phyloP scores from a whole-genome alignment of 2,113 vertebrate species.

The Pionites leucogaster region DNA sequence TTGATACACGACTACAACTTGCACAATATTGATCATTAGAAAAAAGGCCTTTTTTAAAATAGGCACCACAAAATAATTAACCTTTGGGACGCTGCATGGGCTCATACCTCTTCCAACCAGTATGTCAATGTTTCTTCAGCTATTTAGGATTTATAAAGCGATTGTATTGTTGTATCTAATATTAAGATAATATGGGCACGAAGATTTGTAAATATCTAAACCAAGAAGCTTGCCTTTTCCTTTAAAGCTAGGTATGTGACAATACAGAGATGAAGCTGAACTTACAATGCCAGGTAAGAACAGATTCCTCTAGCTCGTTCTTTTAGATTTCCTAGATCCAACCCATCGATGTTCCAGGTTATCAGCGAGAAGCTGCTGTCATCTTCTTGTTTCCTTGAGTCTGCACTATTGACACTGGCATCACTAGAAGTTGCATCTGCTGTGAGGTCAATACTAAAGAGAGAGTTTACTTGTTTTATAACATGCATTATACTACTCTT shows the following conservation, averaged over 20 bases:
- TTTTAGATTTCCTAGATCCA: constrained; percentile 80
- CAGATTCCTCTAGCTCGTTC: constrained; percentile 89
- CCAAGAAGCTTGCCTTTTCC: background rate
- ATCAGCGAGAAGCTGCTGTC: constrained; percentile 82
- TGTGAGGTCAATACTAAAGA: constrained; percentile 88
- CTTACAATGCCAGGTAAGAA: constrained; percentile 87
- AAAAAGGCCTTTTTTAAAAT: background rate
- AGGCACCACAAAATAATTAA: background rate
- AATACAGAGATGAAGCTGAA: background rate
- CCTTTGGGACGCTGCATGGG: background rate
- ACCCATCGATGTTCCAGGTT: constrained; percentile 94
- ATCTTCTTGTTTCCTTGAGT: constrained; percentile 64
- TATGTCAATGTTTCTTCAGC: background rate
- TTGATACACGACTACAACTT: background rate
- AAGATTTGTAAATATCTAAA: background rate
- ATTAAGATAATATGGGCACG: background rate
- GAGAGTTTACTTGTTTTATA: background rate
- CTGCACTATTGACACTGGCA: background rate
- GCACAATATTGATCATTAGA: background rate
- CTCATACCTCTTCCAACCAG: background rate
- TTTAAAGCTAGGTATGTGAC: background rate
- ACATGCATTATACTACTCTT: background rate
- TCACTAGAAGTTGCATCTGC: constrained; percentile 68
- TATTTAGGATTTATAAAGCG: background rate
- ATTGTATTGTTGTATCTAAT: background rate